Percentiles rank a stretch among this genome's conserved stretches.
These are phyloP conservation scores for Drosophila watanabei DNA, from an alignment of 1,140 invertebrate species.

Conservation along the genomic window DNA sequence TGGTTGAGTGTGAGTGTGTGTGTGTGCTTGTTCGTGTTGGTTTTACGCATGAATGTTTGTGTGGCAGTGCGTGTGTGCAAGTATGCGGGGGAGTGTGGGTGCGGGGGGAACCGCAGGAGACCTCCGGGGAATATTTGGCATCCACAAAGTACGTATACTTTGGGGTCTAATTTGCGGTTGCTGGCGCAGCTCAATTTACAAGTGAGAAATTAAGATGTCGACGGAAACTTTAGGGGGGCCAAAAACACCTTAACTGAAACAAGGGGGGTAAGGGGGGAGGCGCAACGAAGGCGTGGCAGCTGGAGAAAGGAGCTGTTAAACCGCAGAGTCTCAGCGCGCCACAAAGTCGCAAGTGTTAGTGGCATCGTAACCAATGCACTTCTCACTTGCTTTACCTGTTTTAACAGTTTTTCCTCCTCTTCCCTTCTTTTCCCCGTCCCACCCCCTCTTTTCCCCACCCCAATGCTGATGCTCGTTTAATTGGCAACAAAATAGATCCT, in stretches of 20 bases:
- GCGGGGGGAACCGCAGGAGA: constrained; percentile 1
- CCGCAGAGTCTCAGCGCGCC: constrained; percentile 62
- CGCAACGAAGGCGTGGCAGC: neutral
- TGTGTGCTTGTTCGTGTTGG: constrained; percentile 52
- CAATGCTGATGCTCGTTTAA: constrained; percentile 1
- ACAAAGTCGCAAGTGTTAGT: constrained; percentile 73
- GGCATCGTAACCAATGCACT: constrained; percentile 67
- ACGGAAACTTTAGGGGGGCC: constrained; percentile 64
- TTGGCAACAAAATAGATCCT: constrained; percentile 22
- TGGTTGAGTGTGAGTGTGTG: neutral
- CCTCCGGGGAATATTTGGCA: constrained; percentile 64
- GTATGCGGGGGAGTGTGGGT: neutral
- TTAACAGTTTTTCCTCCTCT: neutral
- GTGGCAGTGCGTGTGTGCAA: constrained; percentile 24
- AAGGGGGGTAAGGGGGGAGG: too few relatives aligned
- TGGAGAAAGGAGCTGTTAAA: constrained; percentile 40
- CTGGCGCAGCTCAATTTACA: constrained; percentile 82
- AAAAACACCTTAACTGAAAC: constrained; percentile 43
- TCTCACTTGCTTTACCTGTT: constrained; percentile 36
- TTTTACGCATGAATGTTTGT: constrained; percentile 68
- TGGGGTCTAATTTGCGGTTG: constrained; percentile 82
- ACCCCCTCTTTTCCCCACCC: neutral
- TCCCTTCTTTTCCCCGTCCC: neutral
- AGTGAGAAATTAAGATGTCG: constrained; percentile 83
- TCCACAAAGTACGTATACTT: constrained; percentile 82